A percentile compares a stretch with the other conserved stretches of the same genome.
phyloP scores from a whole-genome alignment of 2,113 vertebrate genomes.

The Callipepla squamata region DNA sequence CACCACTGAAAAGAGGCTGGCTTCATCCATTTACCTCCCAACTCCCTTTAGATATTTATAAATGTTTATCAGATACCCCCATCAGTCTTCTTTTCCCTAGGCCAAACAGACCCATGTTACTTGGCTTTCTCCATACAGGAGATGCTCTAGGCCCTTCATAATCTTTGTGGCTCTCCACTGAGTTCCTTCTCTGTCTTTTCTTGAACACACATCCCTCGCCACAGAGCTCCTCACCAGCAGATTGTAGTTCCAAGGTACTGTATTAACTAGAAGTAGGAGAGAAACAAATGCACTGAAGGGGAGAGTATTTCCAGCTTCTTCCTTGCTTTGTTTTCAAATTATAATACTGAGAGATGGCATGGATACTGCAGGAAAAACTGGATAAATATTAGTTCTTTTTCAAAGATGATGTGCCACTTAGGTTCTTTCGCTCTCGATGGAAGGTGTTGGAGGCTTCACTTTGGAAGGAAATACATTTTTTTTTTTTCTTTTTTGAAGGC shows the following conservation, averaged over 20 bases:
- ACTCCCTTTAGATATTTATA: no score
- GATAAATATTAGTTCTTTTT: not conserved
- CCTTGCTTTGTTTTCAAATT: not conserved
- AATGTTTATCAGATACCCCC: no score
- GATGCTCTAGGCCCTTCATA: no score
- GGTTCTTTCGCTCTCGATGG: not conserved
- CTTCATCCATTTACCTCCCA: no score
- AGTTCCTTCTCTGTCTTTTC: no score
- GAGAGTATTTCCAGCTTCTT: not conserved
- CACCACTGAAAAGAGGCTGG: no score
- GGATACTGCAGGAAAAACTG: not conserved
- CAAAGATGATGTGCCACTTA: not conserved
- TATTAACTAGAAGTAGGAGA: not conserved
- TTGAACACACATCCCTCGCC: no score
- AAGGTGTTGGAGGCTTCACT: not conserved
- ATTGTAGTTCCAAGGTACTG: not conserved
- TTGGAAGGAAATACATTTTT: not conserved
- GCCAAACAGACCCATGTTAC: no score
- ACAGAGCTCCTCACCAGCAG: no score
- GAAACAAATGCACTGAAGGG: not conserved
- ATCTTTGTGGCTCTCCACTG: no score
- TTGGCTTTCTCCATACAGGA: no score
- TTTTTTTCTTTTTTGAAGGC: not conserved
- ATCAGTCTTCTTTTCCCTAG: no score
- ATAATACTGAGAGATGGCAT: not conserved